These are phyloP conservation scores for Rhingia campestris DNA, from an alignment of 2,888 invertebrate species.

Conservation along the genomic window DNA sequence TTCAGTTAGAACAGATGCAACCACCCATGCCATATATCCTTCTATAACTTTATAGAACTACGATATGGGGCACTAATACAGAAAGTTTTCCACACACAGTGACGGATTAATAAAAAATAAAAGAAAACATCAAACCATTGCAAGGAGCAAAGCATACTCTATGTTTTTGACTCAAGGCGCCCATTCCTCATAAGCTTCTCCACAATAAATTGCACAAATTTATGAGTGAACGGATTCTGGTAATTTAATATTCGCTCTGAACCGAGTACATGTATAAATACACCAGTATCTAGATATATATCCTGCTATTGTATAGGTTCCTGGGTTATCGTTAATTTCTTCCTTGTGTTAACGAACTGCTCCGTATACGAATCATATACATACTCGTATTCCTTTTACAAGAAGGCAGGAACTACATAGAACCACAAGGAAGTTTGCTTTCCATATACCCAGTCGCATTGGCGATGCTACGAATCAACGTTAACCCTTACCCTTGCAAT, in stretches of 20 bases:
- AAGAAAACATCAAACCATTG: background rate
- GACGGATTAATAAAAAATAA: slow-evolving; percentile 14
- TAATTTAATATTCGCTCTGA: slow-evolving; percentile 62
- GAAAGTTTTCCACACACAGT: slow-evolving; percentile 24
- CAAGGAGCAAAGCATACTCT: slow-evolving; percentile 1
- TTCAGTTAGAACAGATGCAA: slow-evolving; percentile 26
- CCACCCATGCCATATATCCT: slow-evolving; percentile 14
- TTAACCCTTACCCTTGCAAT: slow-evolving; percentile 67
- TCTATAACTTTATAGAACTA: slow-evolving; percentile 40
- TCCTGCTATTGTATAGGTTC: slow-evolving; percentile 28
- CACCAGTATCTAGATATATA: slow-evolving; percentile 18
- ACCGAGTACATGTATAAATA: slow-evolving; percentile 6
- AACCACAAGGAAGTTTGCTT: slow-evolving; percentile 37
- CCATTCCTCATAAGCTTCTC: slow-evolving; percentile 56
- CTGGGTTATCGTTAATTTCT: slow-evolving; percentile 61
- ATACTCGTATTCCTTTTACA: background rate
- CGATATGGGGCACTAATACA: slow-evolving; percentile 8
- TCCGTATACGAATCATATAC: slow-evolving; percentile 9
- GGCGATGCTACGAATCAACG: slow-evolving; percentile 39
- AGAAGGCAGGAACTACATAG: background rate
- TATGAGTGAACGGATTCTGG: slow-evolving; percentile 60
- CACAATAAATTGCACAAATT: slow-evolving; percentile 69
- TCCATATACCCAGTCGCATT: background rate
- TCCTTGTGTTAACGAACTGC: slow-evolving; percentile 52
- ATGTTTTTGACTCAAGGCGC: slow-evolving; percentile 32